Conservation (phyloP, 2,888 invertebrate species). For the Eupithecia insigniata region DNA sequence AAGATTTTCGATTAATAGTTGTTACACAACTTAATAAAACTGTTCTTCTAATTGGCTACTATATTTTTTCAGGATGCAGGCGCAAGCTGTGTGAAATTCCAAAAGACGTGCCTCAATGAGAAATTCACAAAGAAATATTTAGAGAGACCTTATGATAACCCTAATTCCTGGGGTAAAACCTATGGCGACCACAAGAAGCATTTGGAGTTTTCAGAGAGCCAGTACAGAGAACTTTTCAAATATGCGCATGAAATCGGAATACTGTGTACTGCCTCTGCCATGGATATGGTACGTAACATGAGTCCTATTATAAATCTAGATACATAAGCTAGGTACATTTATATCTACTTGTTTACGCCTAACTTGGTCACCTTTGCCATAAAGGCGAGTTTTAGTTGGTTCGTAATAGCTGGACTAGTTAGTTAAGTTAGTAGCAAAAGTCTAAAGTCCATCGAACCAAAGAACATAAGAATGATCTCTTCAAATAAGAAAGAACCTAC, state of each 20-base stretch:
- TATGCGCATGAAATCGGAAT: constrained; percentile 87
- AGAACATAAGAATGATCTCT: neutral
- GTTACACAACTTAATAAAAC: neutral
- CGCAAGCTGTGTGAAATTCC: constrained; percentile 93
- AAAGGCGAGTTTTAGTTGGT: neutral
- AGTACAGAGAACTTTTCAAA: constrained; percentile 86
- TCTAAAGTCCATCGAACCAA: neutral
- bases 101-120: constrained; percentile 88
- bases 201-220: constrained; percentile 88
- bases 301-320: neutral
- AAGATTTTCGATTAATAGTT: neutral
- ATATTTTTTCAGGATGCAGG: constrained; percentile 86
- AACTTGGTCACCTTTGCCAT: neutral
- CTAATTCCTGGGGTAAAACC: constrained; percentile 90
- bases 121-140: constrained; percentile 89
- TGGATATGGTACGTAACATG: constrained; percentile 87
- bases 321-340: neutral
- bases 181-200: constrained; percentile 91
- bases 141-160: constrained; percentile 84
- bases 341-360: neutral
- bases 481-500: neutral
- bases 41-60: neutral
- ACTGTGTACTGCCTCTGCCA: constrained; percentile 90
- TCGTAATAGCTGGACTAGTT: neutral
- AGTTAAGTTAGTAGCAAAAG: neutral